These are phyloP conservation scores for Hirtodrosophila cameraria DNA, from an alignment of 2,888 invertebrate genomes.

Conservation along the genomic window DNA sequence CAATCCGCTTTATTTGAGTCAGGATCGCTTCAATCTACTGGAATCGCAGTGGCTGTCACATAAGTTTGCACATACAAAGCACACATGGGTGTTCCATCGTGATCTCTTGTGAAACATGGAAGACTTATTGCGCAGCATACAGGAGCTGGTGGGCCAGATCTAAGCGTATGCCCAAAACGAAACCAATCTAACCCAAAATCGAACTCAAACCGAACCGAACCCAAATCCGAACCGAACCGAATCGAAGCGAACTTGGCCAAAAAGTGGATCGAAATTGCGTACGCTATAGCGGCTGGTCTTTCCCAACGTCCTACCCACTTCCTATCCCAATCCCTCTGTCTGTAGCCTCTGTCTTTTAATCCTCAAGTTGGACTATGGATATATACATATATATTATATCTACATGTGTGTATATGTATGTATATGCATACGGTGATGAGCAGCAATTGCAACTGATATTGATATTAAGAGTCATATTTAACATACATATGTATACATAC, in stretches of 20 bases:
- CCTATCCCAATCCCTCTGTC: background rate
- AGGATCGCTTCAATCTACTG: constrained; percentile 94
- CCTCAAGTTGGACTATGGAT: background rate
- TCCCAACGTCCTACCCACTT: background rate
- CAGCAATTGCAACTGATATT: constrained; percentile 33
- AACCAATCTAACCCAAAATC: background rate
- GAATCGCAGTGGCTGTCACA: constrained; percentile 98
- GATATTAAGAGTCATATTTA: constrained; percentile 50
- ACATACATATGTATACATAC: constrained; percentile 6
- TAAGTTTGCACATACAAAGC: constrained; percentile 96
- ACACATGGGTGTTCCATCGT: constrained; percentile 97
- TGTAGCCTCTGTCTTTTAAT: background rate
- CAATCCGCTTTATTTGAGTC: constrained; percentile 96
- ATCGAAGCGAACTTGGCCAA: background rate
- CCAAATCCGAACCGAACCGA: background rate
- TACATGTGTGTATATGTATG: constrained; percentile 2
- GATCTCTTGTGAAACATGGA: constrained; percentile 86
- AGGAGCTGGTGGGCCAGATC: constrained; percentile 82
- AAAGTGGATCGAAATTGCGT: background rate
- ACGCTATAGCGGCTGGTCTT: background rate
- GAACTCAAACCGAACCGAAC: background rate
- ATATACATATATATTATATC: background rate
- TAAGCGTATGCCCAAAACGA: constrained; percentile 24
- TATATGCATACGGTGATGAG: constrained; percentile 11
- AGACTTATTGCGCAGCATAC: constrained; percentile 82